Percentiles rank a stretch among this genome's conserved stretches.
These are phyloP conservation scores for Darevskia mixta DNA, from an alignment of 2,797 vertebrate species.

Conservation along the genomic window DNA sequence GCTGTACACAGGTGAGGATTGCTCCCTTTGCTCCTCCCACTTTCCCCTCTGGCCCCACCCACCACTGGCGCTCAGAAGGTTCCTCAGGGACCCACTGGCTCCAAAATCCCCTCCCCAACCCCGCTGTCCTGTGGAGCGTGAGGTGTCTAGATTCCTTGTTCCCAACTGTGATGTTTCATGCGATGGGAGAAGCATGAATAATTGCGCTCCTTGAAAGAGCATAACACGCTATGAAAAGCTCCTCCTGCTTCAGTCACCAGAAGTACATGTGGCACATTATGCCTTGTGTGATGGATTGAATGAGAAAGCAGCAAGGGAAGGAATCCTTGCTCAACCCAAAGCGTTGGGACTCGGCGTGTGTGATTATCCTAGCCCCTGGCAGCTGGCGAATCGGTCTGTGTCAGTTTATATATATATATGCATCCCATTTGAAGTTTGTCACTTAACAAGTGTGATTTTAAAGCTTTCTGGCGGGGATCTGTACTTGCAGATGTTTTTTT, in stretches of 20 bases:
- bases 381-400: conserved; percentile 44
- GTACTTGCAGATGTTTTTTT: conserved; percentile 64
- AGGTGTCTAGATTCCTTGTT: not conserved
- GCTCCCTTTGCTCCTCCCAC: no score
- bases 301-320: not conserved
- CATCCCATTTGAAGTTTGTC: conserved; percentile 63
- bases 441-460: conserved; percentile 53
- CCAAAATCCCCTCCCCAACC: no score
- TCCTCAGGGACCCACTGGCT: no score
- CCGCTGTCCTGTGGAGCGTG: no score
- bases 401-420: conserved; percentile 15
- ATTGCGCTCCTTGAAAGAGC: conserved; percentile 1
- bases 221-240: conserved; percentile 20
- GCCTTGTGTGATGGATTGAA: conserved; percentile 20
- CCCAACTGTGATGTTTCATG: accelerated
- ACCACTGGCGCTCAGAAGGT: no score
- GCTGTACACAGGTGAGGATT: no score
- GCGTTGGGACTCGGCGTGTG: not conserved
- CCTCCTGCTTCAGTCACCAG: conserved; percentile 32
- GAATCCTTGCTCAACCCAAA: accelerated
- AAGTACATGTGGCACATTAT: conserved; percentile 14
- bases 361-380: not conserved
- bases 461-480: conserved; percentile 60
- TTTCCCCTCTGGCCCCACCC: no score
- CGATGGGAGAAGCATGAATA: not conserved